Percentiles rank a stretch among this genome's conserved stretches.
These are phyloP conservation scores for Podargus strigoides DNA, from an alignment of 2,797 vertebrate species.

Conservation along the genomic window DNA sequence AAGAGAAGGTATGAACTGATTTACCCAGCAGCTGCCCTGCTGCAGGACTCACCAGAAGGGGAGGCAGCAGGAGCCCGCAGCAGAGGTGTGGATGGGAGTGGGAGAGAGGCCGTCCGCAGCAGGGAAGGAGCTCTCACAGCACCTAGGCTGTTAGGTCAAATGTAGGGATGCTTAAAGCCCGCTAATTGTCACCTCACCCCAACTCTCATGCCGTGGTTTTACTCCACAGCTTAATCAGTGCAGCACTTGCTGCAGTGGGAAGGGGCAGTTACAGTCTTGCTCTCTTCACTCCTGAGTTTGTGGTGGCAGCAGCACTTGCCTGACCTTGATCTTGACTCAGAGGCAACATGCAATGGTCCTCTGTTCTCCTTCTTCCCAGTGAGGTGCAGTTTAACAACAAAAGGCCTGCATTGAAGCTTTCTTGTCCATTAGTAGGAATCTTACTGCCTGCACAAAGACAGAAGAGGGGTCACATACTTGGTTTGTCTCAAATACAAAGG, in stretches of 20 bases:
- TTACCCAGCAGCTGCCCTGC: not conserved
- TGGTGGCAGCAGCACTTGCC: not conserved
- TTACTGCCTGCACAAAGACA: not conserved
- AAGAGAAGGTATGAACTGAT: not conserved
- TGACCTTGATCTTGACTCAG: not conserved
- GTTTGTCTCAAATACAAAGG: not conserved
- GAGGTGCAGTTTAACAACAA: not conserved
- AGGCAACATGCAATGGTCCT: not conserved
- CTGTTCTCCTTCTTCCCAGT: not conserved
- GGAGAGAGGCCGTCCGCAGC: not conserved
- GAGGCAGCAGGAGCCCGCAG: not conserved
- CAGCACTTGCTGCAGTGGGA: rapidly evolving
- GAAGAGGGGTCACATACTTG: not conserved
- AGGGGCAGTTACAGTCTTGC: not conserved
- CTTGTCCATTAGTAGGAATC: not conserved
- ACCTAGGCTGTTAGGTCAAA: not conserved
- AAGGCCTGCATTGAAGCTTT: not conserved
- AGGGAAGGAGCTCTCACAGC: not conserved
- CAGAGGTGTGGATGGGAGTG: rapidly evolving
- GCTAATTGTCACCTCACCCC: not conserved
- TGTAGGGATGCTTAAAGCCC: rapidly evolving
- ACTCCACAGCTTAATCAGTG: not conserved
- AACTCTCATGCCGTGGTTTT: not conserved
- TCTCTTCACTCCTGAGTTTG: not conserved
- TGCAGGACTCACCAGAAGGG: not conserved